Percentiles rank a stretch among this genome's conserved stretches.
Evolutionary conservation across 1,140 invertebrate species (phyloP).

Genomic region (Helicoverpa zea): DNA sequence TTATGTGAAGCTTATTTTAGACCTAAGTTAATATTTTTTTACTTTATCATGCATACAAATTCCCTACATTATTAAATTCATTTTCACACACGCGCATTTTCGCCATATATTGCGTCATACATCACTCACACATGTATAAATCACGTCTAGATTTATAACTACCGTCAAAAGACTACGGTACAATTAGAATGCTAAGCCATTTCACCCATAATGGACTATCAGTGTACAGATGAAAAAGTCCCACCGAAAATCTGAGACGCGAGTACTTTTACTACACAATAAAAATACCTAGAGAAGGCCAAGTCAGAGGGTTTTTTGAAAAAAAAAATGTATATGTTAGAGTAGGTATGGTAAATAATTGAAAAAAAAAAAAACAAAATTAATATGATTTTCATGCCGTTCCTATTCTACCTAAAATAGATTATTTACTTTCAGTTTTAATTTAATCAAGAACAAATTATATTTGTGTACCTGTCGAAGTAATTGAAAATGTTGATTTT

Average conservation of each 20-base stretch:
- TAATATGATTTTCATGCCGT: too few species aligned
- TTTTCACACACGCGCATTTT: background rate
- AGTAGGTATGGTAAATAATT: too few species aligned
- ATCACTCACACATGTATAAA: background rate
- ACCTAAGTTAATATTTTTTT: too few species aligned
- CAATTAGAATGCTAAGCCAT: background rate
- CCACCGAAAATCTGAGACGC: conserved; percentile 19
- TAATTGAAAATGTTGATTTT: too few species aligned
- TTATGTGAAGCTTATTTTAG: too few species aligned
- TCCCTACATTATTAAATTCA: background rate
- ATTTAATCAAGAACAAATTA: too few species aligned
- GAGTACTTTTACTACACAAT: background rate
- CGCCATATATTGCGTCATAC: background rate
- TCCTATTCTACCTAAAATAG: too few species aligned
- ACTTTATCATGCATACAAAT: too few species aligned
- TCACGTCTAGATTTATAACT: conserved; percentile 29
- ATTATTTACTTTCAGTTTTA: too few species aligned
- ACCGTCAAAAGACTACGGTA: conserved; percentile 21
- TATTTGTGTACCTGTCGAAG: too few species aligned
- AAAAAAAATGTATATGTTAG: background rate
- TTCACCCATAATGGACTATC: conserved; percentile 29
- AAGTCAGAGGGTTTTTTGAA: background rate
- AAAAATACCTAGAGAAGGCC: background rate
- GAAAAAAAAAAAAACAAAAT: too few species aligned
- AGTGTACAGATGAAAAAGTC: conserved; percentile 30